phyloP scores from a whole-genome alignment of 2,113 vertebrate species.

The Lagopus leucura region DNA sequence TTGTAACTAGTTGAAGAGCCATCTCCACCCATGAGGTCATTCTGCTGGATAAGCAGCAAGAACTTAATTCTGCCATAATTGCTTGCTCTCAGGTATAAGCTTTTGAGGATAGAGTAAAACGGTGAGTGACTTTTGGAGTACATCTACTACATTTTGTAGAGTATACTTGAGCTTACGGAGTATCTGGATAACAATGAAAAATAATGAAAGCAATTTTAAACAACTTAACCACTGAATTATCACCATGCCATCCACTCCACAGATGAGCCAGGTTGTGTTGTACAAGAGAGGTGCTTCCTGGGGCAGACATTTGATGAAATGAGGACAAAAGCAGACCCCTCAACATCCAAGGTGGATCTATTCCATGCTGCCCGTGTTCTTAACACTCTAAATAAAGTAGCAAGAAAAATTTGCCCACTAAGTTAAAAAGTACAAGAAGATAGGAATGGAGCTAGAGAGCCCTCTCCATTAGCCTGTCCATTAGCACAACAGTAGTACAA shows the following conservation, averaged over 20 bases:
- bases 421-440: not conserved
- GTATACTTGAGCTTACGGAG: not conserved
- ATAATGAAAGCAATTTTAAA: not conserved
- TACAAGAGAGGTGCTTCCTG: not conserved
- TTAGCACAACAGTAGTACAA: not conserved
- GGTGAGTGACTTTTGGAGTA: not conserved
- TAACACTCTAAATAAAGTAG: not conserved
- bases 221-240: not conserved
- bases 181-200: not conserved
- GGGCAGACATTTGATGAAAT: not conserved
- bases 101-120: not conserved
- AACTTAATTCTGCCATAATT: not conserved
- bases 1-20: not conserved
- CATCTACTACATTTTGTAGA: not conserved
- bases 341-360: not conserved
- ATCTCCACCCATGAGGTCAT: not conserved
- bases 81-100: not conserved
- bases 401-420: not conserved
- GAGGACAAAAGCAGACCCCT: not conserved
- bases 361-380: not conserved
- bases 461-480: no score
- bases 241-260: not conserved
- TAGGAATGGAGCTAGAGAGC: rapidly evolving
- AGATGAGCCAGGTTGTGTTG: not conserved
- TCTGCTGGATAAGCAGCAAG: not conserved